A percentile compares a stretch with the other conserved stretches of the same genome.
Evolutionary conservation across 2,113 vertebrate genomes (phyloP).

Genomic region (Emydura subglobosa): DNA sequence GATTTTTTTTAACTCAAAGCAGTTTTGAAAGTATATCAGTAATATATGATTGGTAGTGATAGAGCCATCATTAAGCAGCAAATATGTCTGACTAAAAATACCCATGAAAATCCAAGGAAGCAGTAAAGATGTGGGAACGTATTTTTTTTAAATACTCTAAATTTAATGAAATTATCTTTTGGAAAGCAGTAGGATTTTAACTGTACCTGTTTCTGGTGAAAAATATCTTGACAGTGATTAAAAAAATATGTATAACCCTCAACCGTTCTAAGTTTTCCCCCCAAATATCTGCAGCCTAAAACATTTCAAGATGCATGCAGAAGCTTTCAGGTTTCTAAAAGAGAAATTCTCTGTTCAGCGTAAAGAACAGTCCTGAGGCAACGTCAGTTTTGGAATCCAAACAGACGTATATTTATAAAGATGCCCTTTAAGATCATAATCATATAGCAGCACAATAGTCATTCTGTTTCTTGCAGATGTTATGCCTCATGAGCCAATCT

Average conservation of each 20-base stretch:
- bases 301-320: background rate
- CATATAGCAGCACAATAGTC: background rate
- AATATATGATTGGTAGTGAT: background rate
- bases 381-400: constrained; percentile 43
- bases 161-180: background rate
- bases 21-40: background rate
- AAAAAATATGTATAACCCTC: background rate
- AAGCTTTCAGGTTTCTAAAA: background rate
- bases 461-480: background rate
- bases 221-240: background rate
- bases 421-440: constrained; percentile 51
- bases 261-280: accelerated
- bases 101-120: background rate
- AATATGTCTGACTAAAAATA: background rate
- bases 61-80: background rate
- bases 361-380: background rate
- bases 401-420: background rate
- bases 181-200: background rate
- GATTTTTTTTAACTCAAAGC: background rate
- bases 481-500: background rate
- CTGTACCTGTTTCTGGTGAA: background rate
- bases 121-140: background rate
- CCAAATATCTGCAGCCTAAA: accelerated
- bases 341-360: background rate
- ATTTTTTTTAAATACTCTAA: background rate